These are phyloP conservation scores for Choristoneura rosaceana DNA, from an alignment of 2,888 invertebrate genomes.

Conservation along the genomic window DNA sequence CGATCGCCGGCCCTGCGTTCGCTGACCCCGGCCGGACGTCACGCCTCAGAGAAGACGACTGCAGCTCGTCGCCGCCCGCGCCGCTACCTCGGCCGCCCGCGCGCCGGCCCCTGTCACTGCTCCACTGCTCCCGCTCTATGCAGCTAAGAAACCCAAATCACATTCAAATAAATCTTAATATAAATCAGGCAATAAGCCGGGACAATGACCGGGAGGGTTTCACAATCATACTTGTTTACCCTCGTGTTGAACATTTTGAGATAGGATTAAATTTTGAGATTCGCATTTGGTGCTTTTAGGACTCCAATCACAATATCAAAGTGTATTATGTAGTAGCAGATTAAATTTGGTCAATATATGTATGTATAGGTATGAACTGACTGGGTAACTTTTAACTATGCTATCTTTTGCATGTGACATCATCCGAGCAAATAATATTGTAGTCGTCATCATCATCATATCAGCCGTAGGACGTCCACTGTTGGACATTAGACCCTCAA, in stretches of 20 bases:
- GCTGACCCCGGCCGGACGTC: slow-evolving; percentile 80
- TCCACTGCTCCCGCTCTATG: slow-evolving; percentile 37
- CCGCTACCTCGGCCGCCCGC: slow-evolving; percentile 29
- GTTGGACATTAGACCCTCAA: too few relatives aligned
- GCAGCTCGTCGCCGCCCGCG: slow-evolving; percentile 54
- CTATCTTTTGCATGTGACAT: too few relatives aligned
- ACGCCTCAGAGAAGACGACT: slow-evolving; percentile 79
- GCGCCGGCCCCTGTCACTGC: slow-evolving; percentile 37
- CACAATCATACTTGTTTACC: slow-evolving; percentile 30
- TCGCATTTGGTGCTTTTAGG: neutral
- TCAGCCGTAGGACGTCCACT: too few relatives aligned
- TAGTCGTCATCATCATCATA: too few relatives aligned
- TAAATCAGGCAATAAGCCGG: slow-evolving; percentile 34
- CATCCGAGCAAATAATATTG: too few relatives aligned
- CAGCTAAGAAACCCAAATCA: slow-evolving; percentile 40
- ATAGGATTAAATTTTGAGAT: slow-evolving; percentile 19
- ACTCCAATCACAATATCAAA: too few relatives aligned
- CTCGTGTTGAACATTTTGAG: slow-evolving; percentile 12
- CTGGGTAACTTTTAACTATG: too few relatives aligned
- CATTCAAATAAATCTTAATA: slow-evolving; percentile 39
- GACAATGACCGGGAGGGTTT: slow-evolving; percentile 22
- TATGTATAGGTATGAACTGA: too few relatives aligned
- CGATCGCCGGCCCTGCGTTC: slow-evolving; percentile 74
- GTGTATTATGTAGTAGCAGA: too few relatives aligned
- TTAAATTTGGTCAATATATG: too few relatives aligned